Evolutionary conservation across 2,113 vertebrate species (phyloP).

Genomic region (Rhineura floridana): DNA sequence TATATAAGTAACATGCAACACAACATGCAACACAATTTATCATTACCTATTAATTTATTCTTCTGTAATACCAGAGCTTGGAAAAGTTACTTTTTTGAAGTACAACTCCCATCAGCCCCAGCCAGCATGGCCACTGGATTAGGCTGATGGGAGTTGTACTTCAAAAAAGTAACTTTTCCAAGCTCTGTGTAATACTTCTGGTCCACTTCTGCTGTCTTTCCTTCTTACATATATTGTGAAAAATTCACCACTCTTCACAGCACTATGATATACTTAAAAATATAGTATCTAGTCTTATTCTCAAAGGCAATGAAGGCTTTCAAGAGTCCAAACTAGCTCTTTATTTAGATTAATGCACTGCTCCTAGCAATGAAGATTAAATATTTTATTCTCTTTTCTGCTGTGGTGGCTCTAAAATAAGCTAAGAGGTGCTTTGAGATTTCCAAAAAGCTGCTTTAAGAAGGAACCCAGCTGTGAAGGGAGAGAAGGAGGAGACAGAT

Average conservation of each 20-base stretch:
- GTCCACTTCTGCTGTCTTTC: neutral
- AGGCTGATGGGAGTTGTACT: too few species aligned
- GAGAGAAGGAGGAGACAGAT: neutral
- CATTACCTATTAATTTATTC: too few species aligned
- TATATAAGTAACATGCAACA: neutral
- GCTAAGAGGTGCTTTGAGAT: slow-evolving; percentile 15
- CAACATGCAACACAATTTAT: neutral
- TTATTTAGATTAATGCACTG: neutral
- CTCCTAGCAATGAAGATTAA: neutral
- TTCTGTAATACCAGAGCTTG: too few species aligned
- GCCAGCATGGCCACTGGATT: too few species aligned
- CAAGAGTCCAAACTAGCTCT: neutral
- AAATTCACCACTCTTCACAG: neutral
- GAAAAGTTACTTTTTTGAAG: too few species aligned
- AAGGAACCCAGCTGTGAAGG: slow-evolving; percentile 21
- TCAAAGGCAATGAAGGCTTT: neutral
- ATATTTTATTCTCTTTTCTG: neutral
- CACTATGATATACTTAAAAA: neutral
- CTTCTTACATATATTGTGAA: neutral
- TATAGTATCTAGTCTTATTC: neutral
- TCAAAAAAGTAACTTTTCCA: too few species aligned
- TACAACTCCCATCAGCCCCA: too few species aligned
- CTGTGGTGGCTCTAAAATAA: slow-evolving; percentile 17
- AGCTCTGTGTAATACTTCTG: neutral
- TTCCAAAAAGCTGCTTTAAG: slow-evolving; percentile 10